A percentile compares a stretch with the other conserved stretches of the same genome.
These are phyloP conservation scores for Platycheirus albimanus DNA, from an alignment of 2,888 invertebrate species.

Conservation along the genomic window DNA sequence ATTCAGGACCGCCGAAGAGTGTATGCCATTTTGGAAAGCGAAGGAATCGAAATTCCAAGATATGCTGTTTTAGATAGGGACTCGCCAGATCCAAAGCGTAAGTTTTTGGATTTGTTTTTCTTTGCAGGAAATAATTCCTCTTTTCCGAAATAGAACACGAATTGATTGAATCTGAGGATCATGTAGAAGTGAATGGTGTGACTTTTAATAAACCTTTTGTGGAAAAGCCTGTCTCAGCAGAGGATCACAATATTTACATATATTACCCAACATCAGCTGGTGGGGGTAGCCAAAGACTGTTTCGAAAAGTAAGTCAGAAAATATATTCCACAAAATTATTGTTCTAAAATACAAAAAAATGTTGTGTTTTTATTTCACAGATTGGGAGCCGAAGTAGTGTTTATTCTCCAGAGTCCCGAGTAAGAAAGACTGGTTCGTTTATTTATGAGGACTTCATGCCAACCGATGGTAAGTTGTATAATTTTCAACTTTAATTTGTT, in stretches of 20 bases:
- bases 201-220: slow-evolving; percentile 99
- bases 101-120: slow-evolving; percentile 79
- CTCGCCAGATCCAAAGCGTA: slow-evolving; percentile 94
- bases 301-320: slow-evolving; percentile 97
- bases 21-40: slow-evolving; percentile 95
- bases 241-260: slow-evolving; percentile 99
- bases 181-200: slow-evolving; percentile 97
- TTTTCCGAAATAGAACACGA: slow-evolving; percentile 91
- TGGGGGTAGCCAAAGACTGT: slow-evolving; percentile 98
- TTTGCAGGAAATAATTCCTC: background rate
- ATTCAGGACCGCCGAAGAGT: slow-evolving; percentile 94
- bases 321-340: no score
- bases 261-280: slow-evolving; percentile 99
- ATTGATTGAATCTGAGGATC: slow-evolving; percentile 97
- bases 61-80: slow-evolving; percentile 98
- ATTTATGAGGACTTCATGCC: slow-evolving; percentile 99
- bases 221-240: slow-evolving; percentile 99
- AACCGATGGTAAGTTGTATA: slow-evolving; percentile 91
- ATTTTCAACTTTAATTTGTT: slow-evolving; percentile 26
- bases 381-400: slow-evolving; percentile 99
- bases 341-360: background rate
- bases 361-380: slow-evolving; percentile 83
- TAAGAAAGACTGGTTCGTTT: slow-evolving; percentile 98
- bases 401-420: slow-evolving; percentile 97
- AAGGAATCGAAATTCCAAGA: slow-evolving; percentile 98